Base-by-base conservation (phyloP, 2,888 invertebrate species). In the Latheticus oryzae region DNA sequence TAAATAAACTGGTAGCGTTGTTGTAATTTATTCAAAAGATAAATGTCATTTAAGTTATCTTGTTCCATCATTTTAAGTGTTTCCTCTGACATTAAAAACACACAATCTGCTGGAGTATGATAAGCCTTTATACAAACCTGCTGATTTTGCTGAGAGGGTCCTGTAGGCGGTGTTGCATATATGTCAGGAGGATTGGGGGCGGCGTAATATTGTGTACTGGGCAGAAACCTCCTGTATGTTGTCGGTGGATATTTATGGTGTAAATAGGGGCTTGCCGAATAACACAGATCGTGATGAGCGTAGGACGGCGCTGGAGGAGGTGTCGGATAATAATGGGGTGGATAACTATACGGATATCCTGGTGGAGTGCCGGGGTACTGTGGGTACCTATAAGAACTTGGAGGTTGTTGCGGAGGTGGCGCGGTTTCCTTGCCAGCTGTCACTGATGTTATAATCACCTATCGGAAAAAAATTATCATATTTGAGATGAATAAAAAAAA, bases 221-320 rank as follows among this genome's bases (percentile, higher is more conserved):
- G 67, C 53, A 73, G 54, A 64, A 75, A 76, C 56, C 77, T 66
- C 51, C 76, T 69, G 64, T 75, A 73, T 48, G 71, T 61, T 23
- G 66, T 67, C 11, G 75, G 73, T 37, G 72, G 66, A 55, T 73
- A 76, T 38, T 72, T 70, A 64, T 75, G 74, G 62, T 73, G 73
- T 55, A 77, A 66, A 60, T 75, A 75, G 19, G 76, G 68, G 57
- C 62, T 78, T 43, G 80, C 80, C 47, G 81, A 78, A 71, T 83
- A 83, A 71, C 83, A 83, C 56, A 83, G 72, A 61, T 83, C 82
- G 68, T 83, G 71, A 59, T 78, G 78, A 12, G 76, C 70, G 64
- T 76, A 75, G 26, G 77, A 71, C 7, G 76, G 72, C 24, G 72
- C 80, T 40, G 82, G 79, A 53, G 78, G 77, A 45, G 82, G 79